Base-by-base conservation (phyloP, 1,140 invertebrate species). In the Pseudomyrmex dendroicus region DNA sequence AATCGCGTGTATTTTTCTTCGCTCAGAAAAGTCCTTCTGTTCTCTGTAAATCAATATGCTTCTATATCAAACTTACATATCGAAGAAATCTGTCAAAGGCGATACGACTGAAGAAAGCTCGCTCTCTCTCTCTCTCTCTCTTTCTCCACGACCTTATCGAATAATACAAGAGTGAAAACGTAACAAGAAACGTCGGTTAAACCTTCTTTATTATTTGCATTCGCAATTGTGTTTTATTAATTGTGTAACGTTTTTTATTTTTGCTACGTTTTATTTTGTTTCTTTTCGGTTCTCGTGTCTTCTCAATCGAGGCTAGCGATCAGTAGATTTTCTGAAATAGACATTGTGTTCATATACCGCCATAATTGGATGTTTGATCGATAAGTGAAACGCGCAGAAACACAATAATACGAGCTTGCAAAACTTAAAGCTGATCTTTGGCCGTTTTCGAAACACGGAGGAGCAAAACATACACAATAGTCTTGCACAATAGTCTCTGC, bases 391-490 rank as follows among this genome's bases (percentile, higher is more conserved):
- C 35, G 22, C 35, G 9, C 5, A 68, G 54, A 78, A 46, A 56
- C 25, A 48, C 20, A 25, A 68, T 35, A 15, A 25, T 54, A 10
- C 9, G 25, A 80, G 44, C 48, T 17, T 48, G 66, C 12, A 48
- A 59, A 44, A 80, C 20, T 46, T 35, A 35, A 59, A 85, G 73
- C 85, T 83, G 83, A 89, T 86, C 78, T 70, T 86, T 86, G 85
- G 68, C 70, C 84, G 76, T 67, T 86, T 44, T 64, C 56, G 67
- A 84, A 86, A 89, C 73, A 86, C 35, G 84, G 84, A 88, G 88
- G 87, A 89, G 82, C 87, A 86, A 89, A 73, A 57, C 64, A 67
- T 44, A 57, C 54, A 70, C 52, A 35, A 25, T 17, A 72, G 22
- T 25, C 66, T 67, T 50, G 25, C 54, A 15, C 54, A 35, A 35